These are phyloP conservation scores for Falco rusticolus DNA, from an alignment of 2,797 vertebrate species.

Conservation along the genomic window DNA sequence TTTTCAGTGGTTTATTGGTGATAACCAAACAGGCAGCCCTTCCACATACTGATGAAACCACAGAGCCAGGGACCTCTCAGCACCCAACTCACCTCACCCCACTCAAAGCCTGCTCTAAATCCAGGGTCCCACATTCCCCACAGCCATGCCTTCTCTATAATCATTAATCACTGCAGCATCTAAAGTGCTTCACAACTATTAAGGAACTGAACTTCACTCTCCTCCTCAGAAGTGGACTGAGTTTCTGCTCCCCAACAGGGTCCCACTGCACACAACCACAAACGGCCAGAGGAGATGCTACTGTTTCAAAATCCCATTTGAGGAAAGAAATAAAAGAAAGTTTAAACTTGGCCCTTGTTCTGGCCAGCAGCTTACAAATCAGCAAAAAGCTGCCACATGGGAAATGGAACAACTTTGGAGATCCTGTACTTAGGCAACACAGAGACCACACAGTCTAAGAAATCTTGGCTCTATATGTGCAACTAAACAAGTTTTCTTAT, in stretches of 20 bases:
- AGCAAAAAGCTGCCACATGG: not conserved
- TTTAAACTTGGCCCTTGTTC: not conserved
- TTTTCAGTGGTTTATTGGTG: not conserved
- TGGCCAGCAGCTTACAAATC: not conserved
- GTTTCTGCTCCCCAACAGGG: not conserved
- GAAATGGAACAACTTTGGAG: not conserved
- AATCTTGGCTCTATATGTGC: not conserved
- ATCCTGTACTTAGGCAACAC: not conserved
- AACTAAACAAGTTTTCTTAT: not conserved
- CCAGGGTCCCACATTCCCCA: accelerated
- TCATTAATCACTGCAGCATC: not conserved
- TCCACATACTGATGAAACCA: not conserved
- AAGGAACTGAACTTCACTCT: not conserved
- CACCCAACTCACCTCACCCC: not conserved
- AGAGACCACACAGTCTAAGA: not conserved
- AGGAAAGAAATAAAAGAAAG: not conserved
- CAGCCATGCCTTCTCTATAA: not conserved
- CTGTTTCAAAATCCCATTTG: not conserved
- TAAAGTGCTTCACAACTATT: not conserved
- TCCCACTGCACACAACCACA: not conserved
- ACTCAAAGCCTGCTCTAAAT: not conserved
- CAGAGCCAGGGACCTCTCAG: not conserved
- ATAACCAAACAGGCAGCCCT: not conserved
- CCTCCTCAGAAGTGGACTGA: not conserved
- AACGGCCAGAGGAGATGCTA: not conserved